phyloP scores from a whole-genome alignment of 1,140 invertebrate species.

The Neodiprion lecontei region DNA sequence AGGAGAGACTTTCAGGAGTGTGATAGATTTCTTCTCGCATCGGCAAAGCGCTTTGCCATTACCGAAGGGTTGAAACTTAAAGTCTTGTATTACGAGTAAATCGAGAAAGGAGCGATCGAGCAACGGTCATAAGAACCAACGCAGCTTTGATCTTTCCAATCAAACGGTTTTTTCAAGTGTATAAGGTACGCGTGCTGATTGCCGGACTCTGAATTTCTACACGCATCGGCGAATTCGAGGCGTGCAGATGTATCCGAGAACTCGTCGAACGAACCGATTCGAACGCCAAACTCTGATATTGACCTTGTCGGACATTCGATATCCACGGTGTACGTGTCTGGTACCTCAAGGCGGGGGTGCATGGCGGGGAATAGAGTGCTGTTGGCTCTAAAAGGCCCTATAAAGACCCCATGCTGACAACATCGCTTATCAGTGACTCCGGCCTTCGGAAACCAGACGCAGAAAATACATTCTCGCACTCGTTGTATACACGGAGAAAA shows the following conservation, averaged over 20 bases:
- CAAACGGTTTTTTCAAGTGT: no score
- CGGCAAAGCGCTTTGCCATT: no score
- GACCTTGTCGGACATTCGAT: not conserved
- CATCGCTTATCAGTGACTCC: not conserved
- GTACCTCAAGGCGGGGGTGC: not conserved
- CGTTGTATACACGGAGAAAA: not conserved
- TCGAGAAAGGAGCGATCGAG: no score
- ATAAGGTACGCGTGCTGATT: no score
- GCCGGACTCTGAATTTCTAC: no score
- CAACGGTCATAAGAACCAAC: no score
- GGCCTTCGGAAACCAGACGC: not conserved
- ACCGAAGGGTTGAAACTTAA: no score
- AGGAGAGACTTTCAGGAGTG: no score
- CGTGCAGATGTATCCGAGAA: not conserved
- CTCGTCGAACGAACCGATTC: not conserved
- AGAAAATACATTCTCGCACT: not conserved
- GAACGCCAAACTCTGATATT: not conserved
- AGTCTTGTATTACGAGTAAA: no score
- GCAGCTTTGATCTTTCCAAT: no score
- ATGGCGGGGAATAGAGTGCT: constrained; percentile 4
- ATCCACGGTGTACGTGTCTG: not conserved
- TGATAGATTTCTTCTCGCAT: no score
- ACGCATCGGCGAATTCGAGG: no score
- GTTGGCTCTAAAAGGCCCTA: constrained; percentile 5
- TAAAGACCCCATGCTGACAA: constrained; percentile 4